phyloP scores from a whole-genome alignment of 2,113 vertebrate genomes.

The Prinia subflava region DNA sequence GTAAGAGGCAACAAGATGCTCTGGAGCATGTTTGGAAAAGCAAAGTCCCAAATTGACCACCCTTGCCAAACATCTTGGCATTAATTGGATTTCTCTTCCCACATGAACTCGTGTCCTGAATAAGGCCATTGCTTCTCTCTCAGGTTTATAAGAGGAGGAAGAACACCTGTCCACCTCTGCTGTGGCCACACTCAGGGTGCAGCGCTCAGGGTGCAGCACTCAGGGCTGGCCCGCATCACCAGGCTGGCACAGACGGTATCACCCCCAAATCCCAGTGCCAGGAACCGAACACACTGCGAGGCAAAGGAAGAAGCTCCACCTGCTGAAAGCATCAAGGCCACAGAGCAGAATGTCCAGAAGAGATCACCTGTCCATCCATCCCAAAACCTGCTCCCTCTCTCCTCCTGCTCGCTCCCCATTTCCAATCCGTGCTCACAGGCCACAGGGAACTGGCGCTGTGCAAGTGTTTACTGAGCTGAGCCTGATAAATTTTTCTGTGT shows the following conservation, averaged over 20 bases:
- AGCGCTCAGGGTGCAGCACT: background rate
- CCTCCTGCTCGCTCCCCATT: background rate
- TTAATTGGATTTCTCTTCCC: background rate
- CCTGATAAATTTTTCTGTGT: background rate
- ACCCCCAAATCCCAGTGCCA: background rate
- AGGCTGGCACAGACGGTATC: fast-evolving
- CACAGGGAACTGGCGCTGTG: background rate
- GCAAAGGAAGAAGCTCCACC: background rate
- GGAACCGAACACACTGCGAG: no score
- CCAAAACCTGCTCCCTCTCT: background rate
- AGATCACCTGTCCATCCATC: background rate
- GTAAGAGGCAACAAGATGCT: background rate
- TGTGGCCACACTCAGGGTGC: background rate
- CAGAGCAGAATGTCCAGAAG: background rate
- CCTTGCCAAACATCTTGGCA: background rate
- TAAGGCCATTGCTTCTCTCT: background rate
- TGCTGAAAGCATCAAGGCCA: background rate
- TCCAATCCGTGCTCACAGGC: background rate
- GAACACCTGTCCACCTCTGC: fast-evolving
- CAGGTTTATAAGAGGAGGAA: background rate
- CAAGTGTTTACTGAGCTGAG: background rate
- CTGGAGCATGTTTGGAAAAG: background rate
- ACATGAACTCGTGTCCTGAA: fast-evolving
- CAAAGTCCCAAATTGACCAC: background rate
- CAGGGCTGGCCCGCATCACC: background rate